Evolutionary conservation across 2,113 vertebrate species (phyloP).

Genomic region (Leuciscus idus): DNA sequence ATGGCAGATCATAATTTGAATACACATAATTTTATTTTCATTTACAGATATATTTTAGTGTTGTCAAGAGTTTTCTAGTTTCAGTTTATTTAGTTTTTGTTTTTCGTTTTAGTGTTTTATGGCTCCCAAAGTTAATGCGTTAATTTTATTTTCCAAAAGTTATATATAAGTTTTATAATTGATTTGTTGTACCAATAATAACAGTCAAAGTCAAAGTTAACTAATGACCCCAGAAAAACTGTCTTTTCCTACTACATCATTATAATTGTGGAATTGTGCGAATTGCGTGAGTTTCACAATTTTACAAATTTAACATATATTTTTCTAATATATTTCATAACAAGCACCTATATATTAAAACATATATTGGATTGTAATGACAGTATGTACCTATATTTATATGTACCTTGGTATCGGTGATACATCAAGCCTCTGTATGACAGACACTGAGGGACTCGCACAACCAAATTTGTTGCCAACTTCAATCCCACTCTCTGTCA

Average conservation of each 20-base stretch:
- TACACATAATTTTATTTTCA: background rate
- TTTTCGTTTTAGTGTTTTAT: background rate
- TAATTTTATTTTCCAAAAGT: background rate
- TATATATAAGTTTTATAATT: background rate
- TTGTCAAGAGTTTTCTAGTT: background rate
- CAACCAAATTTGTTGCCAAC: constrained; percentile 67
- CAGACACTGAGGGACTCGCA: constrained; percentile 68
- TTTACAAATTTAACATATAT: background rate
- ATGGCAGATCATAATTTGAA: background rate
- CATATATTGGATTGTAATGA: background rate
- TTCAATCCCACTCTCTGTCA: constrained; percentile 82
- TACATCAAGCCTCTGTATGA: constrained; percentile 29
- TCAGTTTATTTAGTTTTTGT: background rate
- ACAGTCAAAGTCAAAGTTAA: background rate
- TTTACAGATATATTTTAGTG: background rate
- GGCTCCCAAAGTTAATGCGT: background rate
- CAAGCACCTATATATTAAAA: background rate
- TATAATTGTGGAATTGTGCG: background rate
- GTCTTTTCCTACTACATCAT: background rate
- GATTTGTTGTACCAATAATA: background rate
- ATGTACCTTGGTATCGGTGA: background rate
- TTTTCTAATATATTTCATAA: background rate
- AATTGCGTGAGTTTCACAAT: background rate
- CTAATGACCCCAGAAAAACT: background rate
- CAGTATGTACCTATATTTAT: background rate